Conservation (phyloP, 2,797 vertebrate genomes). For the Poecilia velifera region DNA sequence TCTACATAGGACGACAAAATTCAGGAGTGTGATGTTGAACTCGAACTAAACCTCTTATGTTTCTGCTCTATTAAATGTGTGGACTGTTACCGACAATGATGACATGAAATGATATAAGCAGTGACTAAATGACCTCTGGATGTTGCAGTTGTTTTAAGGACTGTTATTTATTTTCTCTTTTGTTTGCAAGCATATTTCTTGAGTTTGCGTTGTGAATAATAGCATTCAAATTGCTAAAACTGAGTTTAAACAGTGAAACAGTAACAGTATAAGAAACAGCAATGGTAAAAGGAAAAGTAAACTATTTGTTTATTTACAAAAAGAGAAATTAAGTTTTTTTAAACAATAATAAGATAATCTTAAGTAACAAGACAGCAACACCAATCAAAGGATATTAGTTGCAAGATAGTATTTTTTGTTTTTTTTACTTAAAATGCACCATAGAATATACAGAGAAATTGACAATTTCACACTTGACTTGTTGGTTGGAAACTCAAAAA, state of each 20-base stretch:
- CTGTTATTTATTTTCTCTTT: not conserved
- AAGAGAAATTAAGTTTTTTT: not conserved
- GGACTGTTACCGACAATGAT: conserved; percentile 22
- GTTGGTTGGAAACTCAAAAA: not conserved
- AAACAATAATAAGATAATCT: not conserved
- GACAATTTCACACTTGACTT: not conserved
- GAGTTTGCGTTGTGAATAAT: not conserved
- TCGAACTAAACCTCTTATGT: conserved; percentile 40
- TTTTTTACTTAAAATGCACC: not conserved
- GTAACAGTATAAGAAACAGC: not conserved
- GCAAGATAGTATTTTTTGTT: not conserved
- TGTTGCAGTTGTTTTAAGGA: not conserved
- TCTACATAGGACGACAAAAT: conserved; percentile 16
- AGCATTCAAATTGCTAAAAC: not conserved
- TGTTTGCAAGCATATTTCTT: not conserved
- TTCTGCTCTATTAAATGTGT: conserved; percentile 43
- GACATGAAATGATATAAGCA: not conserved
- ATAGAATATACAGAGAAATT: not conserved
- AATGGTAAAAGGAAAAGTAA: not conserved
- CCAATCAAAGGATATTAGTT: not conserved
- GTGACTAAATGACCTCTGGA: not conserved
- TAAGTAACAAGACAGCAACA: not conserved
- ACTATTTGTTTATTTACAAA: not conserved
- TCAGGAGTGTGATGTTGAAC: conserved; percentile 37
- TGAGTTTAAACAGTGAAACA: not conserved